Conservation (phyloP, 2,113 vertebrate genomes). For the Tragelaphus scriptus region DNA sequence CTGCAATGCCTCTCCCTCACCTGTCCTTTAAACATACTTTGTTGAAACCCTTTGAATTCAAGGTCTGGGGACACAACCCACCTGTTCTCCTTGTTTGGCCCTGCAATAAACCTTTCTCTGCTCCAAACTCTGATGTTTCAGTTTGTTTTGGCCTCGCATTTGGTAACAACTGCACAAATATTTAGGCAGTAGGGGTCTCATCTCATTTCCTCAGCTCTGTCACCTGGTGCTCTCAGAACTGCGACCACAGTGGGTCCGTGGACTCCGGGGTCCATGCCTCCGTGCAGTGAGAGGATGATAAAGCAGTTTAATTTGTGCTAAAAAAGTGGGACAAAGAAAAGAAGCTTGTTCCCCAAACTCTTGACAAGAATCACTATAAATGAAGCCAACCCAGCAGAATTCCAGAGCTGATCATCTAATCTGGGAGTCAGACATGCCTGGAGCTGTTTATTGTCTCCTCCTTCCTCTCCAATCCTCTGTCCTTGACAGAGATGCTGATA, state of each 20-base stretch:
- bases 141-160: background rate
- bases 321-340: background rate
- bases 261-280: background rate
- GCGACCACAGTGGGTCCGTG: rapidly evolving
- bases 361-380: background rate
- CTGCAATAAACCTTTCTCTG: background rate
- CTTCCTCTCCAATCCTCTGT: background rate
- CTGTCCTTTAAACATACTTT: background rate
- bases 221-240: background rate
- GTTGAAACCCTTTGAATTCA: background rate
- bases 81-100: background rate
- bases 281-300: rapidly evolving
- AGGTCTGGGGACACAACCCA: background rate
- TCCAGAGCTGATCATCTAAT: background rate
- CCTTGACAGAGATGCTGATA: background rate
- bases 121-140: background rate
- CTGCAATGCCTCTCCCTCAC: background rate
- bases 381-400: background rate
- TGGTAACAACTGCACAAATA: background rate
- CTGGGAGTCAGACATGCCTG: rapidly evolving
- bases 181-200: background rate
- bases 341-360: background rate
- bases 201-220: background rate
- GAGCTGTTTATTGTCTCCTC: rapidly evolving
- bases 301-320: background rate